Base-by-base conservation (phyloP, 2,797 vertebrate species). In the Sebastes itinus region DNA sequence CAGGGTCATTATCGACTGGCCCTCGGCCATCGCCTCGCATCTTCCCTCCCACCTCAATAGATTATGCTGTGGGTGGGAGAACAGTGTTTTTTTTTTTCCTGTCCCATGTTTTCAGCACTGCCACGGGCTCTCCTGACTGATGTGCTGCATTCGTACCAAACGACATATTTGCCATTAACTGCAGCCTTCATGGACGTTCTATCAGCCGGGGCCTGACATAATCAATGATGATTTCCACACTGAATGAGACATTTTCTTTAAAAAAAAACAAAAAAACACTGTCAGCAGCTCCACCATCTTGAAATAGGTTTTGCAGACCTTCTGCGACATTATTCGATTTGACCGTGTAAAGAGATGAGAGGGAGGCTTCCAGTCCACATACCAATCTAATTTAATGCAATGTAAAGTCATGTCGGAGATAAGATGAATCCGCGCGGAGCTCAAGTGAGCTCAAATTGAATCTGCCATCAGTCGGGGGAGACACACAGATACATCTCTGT, bases 361-460 rank as follows among this genome's bases (percentile, higher is more conserved):
- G 75, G 76, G 72, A 71, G 65, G 87, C 81, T 88, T 86, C 78
- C 54, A 62, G 77, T 84, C 70, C 81, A 60, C 72, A 54, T 64
- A 28, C 42, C 65, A 81, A 87, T 91, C 79, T 88, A 84, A 92
- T 89, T 88, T 85, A 89, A 91, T 80, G 88, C 75, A 85, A 90
- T 77, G 85, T 83, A 83, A 83, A 86, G 79, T 88, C 81, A 58
- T 77, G 83, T 80, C 86, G 85, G 69, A 81, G 88, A 93, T 91
- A 83, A 92, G 89, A 90, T 84, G 77, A 92, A 85, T 88, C 85
- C 22, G 4, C 70, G n/a, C 30, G 5, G 35, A 88, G 88, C 92
- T 90, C 93, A 91, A 91, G 80, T 65, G 65, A 88, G 81, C 73
- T 83, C 80, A 93, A 92, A 93, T 88, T 90, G 81, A 92, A 92